phyloP scores from a whole-genome alignment of 2,797 vertebrate genomes.

The Martes flavigula region DNA sequence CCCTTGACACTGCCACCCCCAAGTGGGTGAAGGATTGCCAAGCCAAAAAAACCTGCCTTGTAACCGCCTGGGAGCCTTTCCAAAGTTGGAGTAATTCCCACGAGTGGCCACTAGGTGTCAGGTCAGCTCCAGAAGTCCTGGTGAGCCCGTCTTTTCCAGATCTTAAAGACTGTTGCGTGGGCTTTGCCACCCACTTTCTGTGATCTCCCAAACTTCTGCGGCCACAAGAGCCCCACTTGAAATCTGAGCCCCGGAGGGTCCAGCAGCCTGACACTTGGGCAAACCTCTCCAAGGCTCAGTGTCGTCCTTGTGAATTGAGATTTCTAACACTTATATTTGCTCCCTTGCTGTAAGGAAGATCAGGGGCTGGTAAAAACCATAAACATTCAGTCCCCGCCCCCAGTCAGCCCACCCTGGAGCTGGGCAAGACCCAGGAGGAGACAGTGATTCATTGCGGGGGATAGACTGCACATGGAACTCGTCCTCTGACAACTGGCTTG shows the following conservation, averaged over 20 bases:
- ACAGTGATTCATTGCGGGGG: fast-evolving
- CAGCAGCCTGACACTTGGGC: background rate
- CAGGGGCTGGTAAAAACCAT: no score
- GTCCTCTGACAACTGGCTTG: background rate
- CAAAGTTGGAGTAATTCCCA: background rate
- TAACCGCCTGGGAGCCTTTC: no score
- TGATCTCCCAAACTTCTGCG: no score
- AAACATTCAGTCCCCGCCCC: background rate
- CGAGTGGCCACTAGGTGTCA: slow-evolving; percentile 72
- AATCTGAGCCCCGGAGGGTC: background rate
- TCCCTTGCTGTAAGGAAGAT: background rate
- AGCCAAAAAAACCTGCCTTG: background rate
- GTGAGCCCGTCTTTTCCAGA: fast-evolving
- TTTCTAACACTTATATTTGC: background rate
- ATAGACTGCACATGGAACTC: background rate
- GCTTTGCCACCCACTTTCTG: background rate
- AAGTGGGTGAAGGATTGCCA: background rate
- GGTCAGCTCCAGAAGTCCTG: slow-evolving; percentile 39
- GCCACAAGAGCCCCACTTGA: background rate
- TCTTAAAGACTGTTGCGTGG: background rate
- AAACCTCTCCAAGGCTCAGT: background rate
- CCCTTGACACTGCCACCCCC: background rate
- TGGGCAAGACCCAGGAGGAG: no score
- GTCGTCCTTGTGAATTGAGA: background rate
- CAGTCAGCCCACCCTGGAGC: background rate